phyloP scores from a whole-genome alignment of 2,888 invertebrate species.

The Nudaria mundana region DNA sequence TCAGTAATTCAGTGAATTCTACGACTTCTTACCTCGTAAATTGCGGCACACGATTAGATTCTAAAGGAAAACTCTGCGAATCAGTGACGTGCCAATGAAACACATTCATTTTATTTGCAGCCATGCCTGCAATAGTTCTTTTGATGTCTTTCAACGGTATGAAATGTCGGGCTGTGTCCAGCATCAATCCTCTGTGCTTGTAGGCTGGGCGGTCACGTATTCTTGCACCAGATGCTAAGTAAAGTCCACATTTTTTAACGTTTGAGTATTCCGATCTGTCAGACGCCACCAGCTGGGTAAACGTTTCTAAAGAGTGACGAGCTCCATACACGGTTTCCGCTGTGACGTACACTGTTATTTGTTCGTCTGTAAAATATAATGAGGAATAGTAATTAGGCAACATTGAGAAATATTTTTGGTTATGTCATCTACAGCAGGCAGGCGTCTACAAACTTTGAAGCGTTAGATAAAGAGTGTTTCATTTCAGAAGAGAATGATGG shows the following conservation, averaged over 20 bases:
- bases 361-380: conserved; percentile 53
- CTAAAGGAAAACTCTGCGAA: conserved; percentile 95
- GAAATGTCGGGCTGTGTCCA: conserved; percentile 95
- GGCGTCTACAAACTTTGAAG: too few relatives aligned
- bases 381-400: not conserved
- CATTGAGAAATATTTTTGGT: not conserved
- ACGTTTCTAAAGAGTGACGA: conserved; percentile 88
- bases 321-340: conserved; percentile 86
- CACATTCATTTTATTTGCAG: conserved; percentile 93
- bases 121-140: conserved; percentile 91
- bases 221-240: conserved; percentile 82
- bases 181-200: conserved; percentile 90
- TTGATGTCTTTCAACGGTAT: conserved; percentile 86
- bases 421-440: not conserved
- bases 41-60: conserved; percentile 86
- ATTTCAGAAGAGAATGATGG: too few relatives aligned
- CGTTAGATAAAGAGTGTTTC: too few relatives aligned
- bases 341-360: conserved; percentile 76
- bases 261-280: conserved; percentile 47
- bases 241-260: conserved; percentile 71
- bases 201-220: conserved; percentile 91
- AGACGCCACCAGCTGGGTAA: conserved; percentile 84
- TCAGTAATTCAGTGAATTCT: too few relatives aligned
- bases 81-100: conserved; percentile 97
- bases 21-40: conserved; percentile 87